Conservation (phyloP, 2,888 invertebrate species). For the Nephrotoma guestfalica region DNA sequence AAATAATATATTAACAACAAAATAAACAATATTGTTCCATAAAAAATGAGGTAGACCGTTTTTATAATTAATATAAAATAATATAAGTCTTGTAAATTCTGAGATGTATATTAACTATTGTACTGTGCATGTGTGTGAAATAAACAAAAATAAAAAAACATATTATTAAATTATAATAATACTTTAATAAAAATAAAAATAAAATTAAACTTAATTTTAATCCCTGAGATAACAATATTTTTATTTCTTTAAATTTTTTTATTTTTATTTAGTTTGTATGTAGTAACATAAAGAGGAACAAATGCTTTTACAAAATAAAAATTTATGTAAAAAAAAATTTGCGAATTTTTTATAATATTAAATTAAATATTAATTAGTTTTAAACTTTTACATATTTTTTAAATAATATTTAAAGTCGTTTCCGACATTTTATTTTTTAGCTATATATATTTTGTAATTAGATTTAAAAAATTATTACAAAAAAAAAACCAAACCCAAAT, state of each 20-base stretch:
- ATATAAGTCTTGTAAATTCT: background rate
- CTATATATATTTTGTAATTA: background rate
- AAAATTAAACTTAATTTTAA: constrained; percentile 1
- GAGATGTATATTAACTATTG: background rate
- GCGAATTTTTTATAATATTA: background rate
- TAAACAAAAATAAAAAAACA: background rate
- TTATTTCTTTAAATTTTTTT: background rate
- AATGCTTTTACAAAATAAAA: background rate
- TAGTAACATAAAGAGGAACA: background rate
- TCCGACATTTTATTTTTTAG: background rate
- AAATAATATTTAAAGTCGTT: constrained; percentile 5
- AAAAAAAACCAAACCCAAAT: constrained; percentile 1
- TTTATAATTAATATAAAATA: background rate
- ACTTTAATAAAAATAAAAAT: constrained; percentile 1
- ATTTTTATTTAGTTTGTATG: background rate
- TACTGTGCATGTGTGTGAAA: background rate
- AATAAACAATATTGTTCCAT: background rate
- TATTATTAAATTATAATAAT: background rate
- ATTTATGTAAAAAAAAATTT: background rate
- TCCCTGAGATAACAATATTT: constrained; percentile 2
- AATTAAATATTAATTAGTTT: constrained; percentile 1
- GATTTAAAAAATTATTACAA: background rate
- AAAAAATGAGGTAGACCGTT: background rate
- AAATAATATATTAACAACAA: background rate
- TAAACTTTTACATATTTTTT: background rate